Evolutionary conservation across 2,888 invertebrate genomes (phyloP), one percentile per base, ranked within the genome.

Genomic region (Ptychoptera contaminata): DNA sequence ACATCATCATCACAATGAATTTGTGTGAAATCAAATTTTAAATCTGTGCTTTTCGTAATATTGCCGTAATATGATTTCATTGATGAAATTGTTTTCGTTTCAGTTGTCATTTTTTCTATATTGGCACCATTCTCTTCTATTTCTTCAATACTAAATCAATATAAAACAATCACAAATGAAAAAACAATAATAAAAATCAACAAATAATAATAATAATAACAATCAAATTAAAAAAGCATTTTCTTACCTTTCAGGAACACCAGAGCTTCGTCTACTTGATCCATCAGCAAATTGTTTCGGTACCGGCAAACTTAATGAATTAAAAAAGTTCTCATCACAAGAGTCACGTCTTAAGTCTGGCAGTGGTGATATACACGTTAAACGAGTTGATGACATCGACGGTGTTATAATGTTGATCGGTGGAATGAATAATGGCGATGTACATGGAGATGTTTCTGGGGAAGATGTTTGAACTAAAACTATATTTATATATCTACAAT

Each of bases 261-360:
- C 79, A 12, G 73, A 73, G 9, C 79, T 76, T 11, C 84, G 73
- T 36, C 84, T 71, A 50, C 83, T 80, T 50, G 79, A 77, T 49
- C 79, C 78, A 56, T 87, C 87, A 2, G 87, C 87, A 62, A 88
- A 88, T 54, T 82, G 82, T 30, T 77, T 74, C 8, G 88, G 88
- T 38, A 77, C 84, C 1, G 86, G 86, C 49, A 86, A 65, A 47
- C 54, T 65, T 14, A 65, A 57, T 37, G 58, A 52, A 52, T 58
- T 57, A 43, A 65, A 62, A 48, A 64, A 64, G 46, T 71, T 74
- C 37, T 77, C 76, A 41, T 70, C 68, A 48, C 72, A 67, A 5
- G 77, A 77, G 53, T 77, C 78, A 43, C 79, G 67, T 46, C 75
- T 62, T 29, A 74, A 58, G 55, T 78, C 77, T 8, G 78, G 79